A percentile compares a stretch with the other conserved stretches of the same genome.
Conservation (phyloP, 2,888 invertebrate genomes). For the Orthonevra nobilis region DNA sequence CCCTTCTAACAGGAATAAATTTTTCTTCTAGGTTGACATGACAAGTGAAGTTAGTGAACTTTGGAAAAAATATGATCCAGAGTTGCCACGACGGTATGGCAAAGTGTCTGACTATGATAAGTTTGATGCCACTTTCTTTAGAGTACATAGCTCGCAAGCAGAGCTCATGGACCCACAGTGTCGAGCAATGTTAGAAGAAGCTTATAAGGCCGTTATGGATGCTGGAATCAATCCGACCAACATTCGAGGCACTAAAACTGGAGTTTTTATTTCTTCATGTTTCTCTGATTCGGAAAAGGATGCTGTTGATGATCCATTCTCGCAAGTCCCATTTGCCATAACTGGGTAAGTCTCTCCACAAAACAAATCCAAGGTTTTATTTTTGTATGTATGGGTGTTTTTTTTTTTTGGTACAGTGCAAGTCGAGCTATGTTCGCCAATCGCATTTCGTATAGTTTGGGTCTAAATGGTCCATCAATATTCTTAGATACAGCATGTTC, state of each 20-base stretch:
- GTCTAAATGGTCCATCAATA: constrained; percentile 91
- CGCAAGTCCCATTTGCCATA: constrained; percentile 73
- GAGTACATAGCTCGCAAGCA: constrained; percentile 85
- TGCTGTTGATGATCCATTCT: constrained; percentile 82
- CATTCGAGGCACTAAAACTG: constrained; percentile 83
- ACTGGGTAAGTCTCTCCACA: constrained; percentile 73
- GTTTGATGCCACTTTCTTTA: constrained; percentile 87
- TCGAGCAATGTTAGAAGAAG: constrained; percentile 86
- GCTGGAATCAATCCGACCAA: constrained; percentile 84
- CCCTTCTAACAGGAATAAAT: too few relatives aligned
- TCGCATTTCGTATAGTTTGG: constrained; percentile 91
- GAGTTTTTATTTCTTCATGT: constrained; percentile 86
- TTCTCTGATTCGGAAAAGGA: constrained; percentile 85
- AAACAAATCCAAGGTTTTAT: too few relatives aligned
- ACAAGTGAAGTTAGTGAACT: too few relatives aligned
- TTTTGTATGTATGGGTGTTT: too few relatives aligned
- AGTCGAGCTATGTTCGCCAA: constrained; percentile 94
- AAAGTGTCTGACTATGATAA: constrained; percentile 84
- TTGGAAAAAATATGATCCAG: constrained; percentile 85
- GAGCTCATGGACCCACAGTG: constrained; percentile 88
- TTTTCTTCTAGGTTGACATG: constrained; percentile 84
- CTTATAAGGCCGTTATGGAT: constrained; percentile 87
- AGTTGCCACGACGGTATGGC: constrained; percentile 86
- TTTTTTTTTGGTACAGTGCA: background rate
- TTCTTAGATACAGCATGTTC: constrained; percentile 94